Base-by-base conservation (phyloP, 2,113 vertebrate genomes). In the Apus apus region DNA sequence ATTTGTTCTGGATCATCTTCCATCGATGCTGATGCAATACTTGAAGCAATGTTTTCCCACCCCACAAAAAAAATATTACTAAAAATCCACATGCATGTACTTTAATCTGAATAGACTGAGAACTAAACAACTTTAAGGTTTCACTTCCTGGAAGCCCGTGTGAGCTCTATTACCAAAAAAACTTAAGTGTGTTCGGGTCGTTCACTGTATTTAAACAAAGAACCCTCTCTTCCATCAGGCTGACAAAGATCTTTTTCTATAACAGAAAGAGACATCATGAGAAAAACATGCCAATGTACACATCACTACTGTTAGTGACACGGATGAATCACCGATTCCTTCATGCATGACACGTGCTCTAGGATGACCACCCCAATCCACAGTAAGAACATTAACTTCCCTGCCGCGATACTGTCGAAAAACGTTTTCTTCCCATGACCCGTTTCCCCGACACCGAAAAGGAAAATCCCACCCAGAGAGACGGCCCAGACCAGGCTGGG, bases 51-150 rank as follows among this genome's bases (percentile, higher is more conserved):
- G 38, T 13, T 40, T 66, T 70, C 34, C 73, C 15, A 6, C 6
- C 27, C 11, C 23, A 45, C 54, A 66, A 54, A 64, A 65, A 78
- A 86, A 51, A 43, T 14, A 15, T 3, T 4, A 75, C 38, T 26
- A 56, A 81, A 72, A 62, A 36, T 11, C 20, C 1, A 0, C 0
- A 6, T 40, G 46, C 0, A 1, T 7, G 7, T 15, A 45, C 81
- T 85, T 77, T 25, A 70, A 57, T 11, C 14, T 10, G 15, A 70
- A 51, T 0, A n/a, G 17, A 21, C 54, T 3, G 18, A 46, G 26
- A 77, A 48, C 22, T 13, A 57, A 0, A 25, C 27, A 50, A 46
- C 17, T 36, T 29, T 9, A 25, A 78, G 15, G 62, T 19, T 45
- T 58, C 27, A 15, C 13, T 30, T 86, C 34, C 51, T 58, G 9